Evolutionary conservation across 2,113 vertebrate species (phyloP).

Genomic region (Calidris pygmaea): DNA sequence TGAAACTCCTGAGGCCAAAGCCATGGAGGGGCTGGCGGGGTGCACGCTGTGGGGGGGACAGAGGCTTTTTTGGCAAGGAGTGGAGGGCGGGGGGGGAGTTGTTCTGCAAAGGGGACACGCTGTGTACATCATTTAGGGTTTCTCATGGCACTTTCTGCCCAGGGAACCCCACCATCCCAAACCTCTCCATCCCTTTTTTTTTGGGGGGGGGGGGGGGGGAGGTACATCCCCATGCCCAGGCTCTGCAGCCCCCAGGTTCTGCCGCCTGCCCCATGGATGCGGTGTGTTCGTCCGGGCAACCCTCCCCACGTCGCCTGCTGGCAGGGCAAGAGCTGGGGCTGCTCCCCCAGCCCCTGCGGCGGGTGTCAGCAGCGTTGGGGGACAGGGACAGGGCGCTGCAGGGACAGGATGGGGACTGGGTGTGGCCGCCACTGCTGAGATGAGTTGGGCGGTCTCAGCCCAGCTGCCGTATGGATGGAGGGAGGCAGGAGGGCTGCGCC

Average conservation of each 20-base stretch:
- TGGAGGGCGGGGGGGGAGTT: too few relatives aligned
- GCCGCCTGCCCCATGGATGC: rapidly evolving
- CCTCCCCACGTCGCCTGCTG: background rate
- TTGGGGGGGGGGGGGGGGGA: background rate
- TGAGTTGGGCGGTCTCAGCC: background rate
- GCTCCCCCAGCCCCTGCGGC: background rate
- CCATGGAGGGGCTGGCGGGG: rapidly evolving
- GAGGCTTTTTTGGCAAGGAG: background rate
- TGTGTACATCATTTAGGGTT: background rate
- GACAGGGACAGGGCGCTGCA: background rate
- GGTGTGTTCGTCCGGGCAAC: background rate
- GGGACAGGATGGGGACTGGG: background rate
- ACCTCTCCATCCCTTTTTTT: rapidly evolving
- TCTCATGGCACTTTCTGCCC: background rate
- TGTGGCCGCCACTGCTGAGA: background rate
- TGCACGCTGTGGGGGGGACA: rapidly evolving
- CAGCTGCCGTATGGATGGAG: rapidly evolving
- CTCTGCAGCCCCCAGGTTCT: background rate
- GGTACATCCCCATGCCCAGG: background rate
- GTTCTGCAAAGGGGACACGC: background rate
- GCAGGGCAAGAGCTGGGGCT: background rate
- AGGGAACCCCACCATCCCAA: background rate
- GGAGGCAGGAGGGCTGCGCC: background rate
- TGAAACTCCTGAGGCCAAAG: background rate
- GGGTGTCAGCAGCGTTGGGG: background rate